Base-by-base conservation (phyloP, 1,140 invertebrate genomes). In the Cotesia glomerata region DNA sequence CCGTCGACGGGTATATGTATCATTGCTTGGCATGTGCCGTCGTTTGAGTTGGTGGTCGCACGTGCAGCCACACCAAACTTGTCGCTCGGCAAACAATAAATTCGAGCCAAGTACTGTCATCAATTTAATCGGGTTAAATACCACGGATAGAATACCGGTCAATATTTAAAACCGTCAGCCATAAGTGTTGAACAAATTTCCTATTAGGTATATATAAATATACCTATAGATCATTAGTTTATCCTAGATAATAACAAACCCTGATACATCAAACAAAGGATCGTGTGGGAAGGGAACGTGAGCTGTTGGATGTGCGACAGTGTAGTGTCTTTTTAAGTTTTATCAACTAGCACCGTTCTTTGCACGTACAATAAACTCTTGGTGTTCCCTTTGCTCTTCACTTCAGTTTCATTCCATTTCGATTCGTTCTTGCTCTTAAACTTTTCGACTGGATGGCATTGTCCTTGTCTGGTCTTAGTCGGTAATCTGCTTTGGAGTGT, bases 11-110 rank as follows among this genome's bases (percentile, higher is more conserved):
- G 5, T 35, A n/a, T 64, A 64, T 45, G 13, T 26, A 66, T 69
- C 69, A 75, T 75, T 82, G 79, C 73, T 76, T 75, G 81, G 82
- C 81, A 81, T 79, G 81, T 81, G 65, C 49, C 5, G 82, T 77
- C 77, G 76, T 72, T 26, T 49, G 36, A 16, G 14, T 18, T 26
- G 13, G 11, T 1, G 78, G 16, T 3, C 78, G 73, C 83, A 85
- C 83, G 82, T 84, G 82, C 68, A 66, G 76, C 59, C 49, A 79
- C 78, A 79, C 75, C 78, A 77, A 79, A 81, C 77, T 81, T 75
- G 76, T 82, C 75, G 76, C 56, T 73, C 45, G 67, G 73, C 78
- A 85, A 85, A 86, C 81, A 84, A 82, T 69, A 79, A 79, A 84
- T 83, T 77, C 36, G 13, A 58, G 35, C 39, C 11, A 45, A 45